Evolutionary conservation across 2,888 invertebrate genomes (phyloP).

Genomic region (Erynnis tages): DNA sequence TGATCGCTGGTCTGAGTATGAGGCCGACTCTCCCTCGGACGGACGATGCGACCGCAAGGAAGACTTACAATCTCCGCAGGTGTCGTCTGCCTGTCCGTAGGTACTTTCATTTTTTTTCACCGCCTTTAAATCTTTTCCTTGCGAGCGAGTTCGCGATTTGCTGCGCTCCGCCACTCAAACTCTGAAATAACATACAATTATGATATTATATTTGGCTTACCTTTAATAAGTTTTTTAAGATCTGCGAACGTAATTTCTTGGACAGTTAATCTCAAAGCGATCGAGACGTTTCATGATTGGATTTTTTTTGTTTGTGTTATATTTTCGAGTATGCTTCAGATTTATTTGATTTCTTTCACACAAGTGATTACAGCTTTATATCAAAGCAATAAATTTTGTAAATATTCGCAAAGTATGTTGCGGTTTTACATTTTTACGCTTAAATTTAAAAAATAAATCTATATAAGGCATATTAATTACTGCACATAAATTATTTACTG

Average conservation of each 20-base stretch:
- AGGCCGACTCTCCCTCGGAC: conserved; percentile 26
- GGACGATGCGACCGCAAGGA: conserved; percentile 61
- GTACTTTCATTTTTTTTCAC: conserved; percentile 54
- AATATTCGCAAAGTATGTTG: too few relatives aligned
- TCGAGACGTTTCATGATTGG: conserved; percentile 15
- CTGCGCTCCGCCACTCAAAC: conserved; percentile 25
- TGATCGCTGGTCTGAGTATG: conserved; percentile 4
- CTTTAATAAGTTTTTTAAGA: conserved; percentile 24
- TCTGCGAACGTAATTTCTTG: conserved; percentile 12
- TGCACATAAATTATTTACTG: neutral
- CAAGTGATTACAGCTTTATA: too few relatives aligned
- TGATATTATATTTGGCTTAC: conserved; percentile 23
- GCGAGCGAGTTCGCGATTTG: conserved; percentile 21
- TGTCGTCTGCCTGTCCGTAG: conserved; percentile 63
- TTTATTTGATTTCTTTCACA: too few relatives aligned
- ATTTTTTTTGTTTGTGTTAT: neutral
- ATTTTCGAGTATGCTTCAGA: too few relatives aligned
- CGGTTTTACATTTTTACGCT: too few relatives aligned
- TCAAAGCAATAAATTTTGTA: too few relatives aligned
- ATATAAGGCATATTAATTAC: too few relatives aligned
- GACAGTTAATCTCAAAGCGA: conserved; percentile 13
- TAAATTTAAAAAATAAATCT: too few relatives aligned
- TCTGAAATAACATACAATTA: conserved; percentile 26
- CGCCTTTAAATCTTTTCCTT: conserved; percentile 32
- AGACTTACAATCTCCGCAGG: conserved; percentile 73